Evolutionary conservation across 2,113 vertebrate genomes (phyloP).

Genomic region (Rhipidura dahli): DNA sequence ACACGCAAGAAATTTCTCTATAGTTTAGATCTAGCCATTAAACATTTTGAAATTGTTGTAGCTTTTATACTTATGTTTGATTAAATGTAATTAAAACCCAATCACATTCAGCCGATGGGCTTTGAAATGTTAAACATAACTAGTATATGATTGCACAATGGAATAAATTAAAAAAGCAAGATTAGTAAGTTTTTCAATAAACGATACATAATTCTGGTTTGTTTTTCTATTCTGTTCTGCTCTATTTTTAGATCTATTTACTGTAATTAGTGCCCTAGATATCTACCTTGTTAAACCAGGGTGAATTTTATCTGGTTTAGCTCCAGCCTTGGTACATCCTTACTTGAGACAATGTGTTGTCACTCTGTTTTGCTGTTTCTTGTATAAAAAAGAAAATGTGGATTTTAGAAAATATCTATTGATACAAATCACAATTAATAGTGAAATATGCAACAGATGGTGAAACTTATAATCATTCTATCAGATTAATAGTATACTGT

Average conservation of each 20-base stretch:
- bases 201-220: neutral
- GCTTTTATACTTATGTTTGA: neutral
- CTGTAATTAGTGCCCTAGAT: neutral
- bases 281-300: neutral
- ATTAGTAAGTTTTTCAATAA: neutral
- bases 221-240: neutral
- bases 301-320: slow-evolving; percentile 4
- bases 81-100: slow-evolving; percentile 10
- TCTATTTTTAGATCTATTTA: slow-evolving; percentile 18
- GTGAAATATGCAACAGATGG: slow-evolving; percentile 80
- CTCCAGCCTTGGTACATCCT: neutral
- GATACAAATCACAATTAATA: slow-evolving; percentile 71
- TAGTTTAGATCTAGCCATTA: neutral
- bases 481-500: slow-evolving; percentile 74
- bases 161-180: neutral
- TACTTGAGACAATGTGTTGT: neutral
- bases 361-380: slow-evolving; percentile 27
- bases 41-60: neutral
- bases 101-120: neutral
- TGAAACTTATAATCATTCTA: slow-evolving; percentile 74
- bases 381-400: slow-evolving; percentile 28
- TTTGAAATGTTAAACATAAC: neutral
- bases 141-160: neutral
- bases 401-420: slow-evolving; percentile 56
- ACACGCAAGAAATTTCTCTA: neutral